Percentiles rank a stretch among this genome's conserved stretches.
Conservation (phyloP, 2,113 vertebrate genomes). For the Climacteris rufus region DNA sequence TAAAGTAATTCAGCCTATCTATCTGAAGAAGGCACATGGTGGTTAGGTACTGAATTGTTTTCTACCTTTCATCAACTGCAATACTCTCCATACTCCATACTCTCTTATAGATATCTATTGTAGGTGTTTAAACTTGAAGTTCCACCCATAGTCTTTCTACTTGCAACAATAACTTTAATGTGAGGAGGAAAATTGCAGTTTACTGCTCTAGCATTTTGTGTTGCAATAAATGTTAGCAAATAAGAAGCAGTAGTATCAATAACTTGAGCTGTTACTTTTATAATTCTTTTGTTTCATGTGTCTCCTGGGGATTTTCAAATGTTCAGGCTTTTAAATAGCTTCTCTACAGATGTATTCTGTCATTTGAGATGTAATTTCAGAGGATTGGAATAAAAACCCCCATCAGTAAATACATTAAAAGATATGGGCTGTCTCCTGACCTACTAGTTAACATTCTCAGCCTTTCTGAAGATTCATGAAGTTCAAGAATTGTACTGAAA, state of each 20-base stretch:
- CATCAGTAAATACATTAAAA: background rate
- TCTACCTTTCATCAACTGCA: background rate
- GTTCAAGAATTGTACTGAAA: conserved; percentile 17
- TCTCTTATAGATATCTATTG: background rate
- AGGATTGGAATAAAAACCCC: background rate
- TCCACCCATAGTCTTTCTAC: background rate
- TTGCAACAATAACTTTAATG: background rate
- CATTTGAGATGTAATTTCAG: background rate
- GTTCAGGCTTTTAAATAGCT: background rate
- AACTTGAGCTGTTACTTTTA: background rate
- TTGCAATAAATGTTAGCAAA: background rate
- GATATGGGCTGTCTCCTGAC: background rate
- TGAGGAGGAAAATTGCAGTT: background rate
- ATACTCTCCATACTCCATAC: background rate
- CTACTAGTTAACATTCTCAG: background rate
- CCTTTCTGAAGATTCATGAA: background rate
- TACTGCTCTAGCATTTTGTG: background rate
- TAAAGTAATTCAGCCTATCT: background rate
- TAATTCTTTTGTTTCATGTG: background rate
- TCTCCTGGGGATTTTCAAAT: background rate
- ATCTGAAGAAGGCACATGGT: background rate
- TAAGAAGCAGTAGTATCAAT: background rate
- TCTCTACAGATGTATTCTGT: background rate
- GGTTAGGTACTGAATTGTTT: background rate
- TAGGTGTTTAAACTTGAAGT: background rate